Base-by-base conservation (phyloP, 2,113 vertebrate genomes). In the Platysteira castanea region DNA sequence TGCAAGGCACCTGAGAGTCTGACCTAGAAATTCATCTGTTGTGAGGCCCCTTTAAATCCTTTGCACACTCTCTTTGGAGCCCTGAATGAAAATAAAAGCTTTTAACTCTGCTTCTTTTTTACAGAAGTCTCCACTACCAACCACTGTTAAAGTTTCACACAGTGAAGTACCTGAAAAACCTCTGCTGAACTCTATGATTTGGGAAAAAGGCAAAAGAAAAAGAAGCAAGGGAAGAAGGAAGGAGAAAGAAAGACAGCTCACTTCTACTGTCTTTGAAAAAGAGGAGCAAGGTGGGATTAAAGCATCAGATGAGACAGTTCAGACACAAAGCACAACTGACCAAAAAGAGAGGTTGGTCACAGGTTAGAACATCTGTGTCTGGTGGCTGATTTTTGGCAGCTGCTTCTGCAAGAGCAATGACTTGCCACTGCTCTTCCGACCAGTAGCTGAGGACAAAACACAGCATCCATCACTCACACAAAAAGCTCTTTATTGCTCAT, bases 391-490 rank as follows among this genome's bases (percentile, higher is more conserved):
- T 69, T 93, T 69, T 77, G 79, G 67, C 75, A 88, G 46, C 39
- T 77, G 39, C 50, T 73, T 76, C 59, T 80, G 41, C n/a, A 61
- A 73, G 77, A 20, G 3, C 22, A 65, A 12, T 23, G 11, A 8
- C 39, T 85, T 65, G 31, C 41, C 1, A 10, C 64, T 52, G 44
- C 41, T 69, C 31, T 50, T 41, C 12, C 7, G 35, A 53, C 19
- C 81, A 44, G n/a, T 11, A 54, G 8, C 42, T 84, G 63, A 80
- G 64, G 57, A 60, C 17, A 84, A 92, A 93, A 37, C 31, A 9
- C 64, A 46, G 30, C 50, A 61, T 33, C 63, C 8, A 0, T 56
- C 70, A 60, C 31, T 52, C 1, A 0, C 3, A 5, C 3, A 0
- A 23, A 80, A 68, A 85, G 20, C 2, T 5, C 44, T 50, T 9